Conservation (phyloP, 2,113 vertebrate genomes). For the Atractosteus spatula region DNA sequence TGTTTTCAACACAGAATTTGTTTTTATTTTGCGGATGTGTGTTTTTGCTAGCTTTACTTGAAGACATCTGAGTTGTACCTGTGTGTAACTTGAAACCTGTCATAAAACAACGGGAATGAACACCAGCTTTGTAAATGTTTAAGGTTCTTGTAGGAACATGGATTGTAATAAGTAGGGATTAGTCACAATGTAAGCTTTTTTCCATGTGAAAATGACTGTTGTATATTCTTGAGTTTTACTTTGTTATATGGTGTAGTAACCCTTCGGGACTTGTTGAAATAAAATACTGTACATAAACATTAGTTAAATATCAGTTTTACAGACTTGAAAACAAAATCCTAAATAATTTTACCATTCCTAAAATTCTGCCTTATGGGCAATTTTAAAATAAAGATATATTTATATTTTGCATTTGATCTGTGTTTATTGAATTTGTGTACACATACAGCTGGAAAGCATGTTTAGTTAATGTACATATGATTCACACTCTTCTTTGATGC, state of each 20-base stretch:
- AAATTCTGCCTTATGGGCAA: constrained; percentile 59
- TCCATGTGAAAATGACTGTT: constrained; percentile 59
- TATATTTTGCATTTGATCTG: constrained; percentile 66
- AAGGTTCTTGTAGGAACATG: constrained; percentile 40
- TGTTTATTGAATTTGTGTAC: constrained; percentile 15
- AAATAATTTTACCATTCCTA: constrained; percentile 56
- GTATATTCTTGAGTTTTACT: constrained; percentile 42
- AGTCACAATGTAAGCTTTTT: constrained; percentile 9
- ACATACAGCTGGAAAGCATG: not conserved
- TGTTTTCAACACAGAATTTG: not conserved
- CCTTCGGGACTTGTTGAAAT: constrained; percentile 48
- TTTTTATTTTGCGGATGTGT: constrained; percentile 14
- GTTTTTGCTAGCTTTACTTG: constrained; percentile 23
- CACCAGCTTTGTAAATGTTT: constrained; percentile 60
- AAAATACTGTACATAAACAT: constrained; percentile 63
- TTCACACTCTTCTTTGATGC: too few species aligned
- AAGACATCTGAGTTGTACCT: constrained; percentile 24
- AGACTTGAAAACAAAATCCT: constrained; percentile 57
- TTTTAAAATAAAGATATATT: constrained; percentile 74
- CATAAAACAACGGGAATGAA: constrained; percentile 41
- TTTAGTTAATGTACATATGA: too few species aligned
- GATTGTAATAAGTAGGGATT: constrained; percentile 42
- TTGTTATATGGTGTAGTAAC: constrained; percentile 45
- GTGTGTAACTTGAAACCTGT: constrained; percentile 32
- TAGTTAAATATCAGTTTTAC: constrained; percentile 55